Percentiles rank a stretch among this genome's conserved stretches.
Conservation (phyloP, 2,888 invertebrate species). For the Drosophila prostipennis region DNA sequence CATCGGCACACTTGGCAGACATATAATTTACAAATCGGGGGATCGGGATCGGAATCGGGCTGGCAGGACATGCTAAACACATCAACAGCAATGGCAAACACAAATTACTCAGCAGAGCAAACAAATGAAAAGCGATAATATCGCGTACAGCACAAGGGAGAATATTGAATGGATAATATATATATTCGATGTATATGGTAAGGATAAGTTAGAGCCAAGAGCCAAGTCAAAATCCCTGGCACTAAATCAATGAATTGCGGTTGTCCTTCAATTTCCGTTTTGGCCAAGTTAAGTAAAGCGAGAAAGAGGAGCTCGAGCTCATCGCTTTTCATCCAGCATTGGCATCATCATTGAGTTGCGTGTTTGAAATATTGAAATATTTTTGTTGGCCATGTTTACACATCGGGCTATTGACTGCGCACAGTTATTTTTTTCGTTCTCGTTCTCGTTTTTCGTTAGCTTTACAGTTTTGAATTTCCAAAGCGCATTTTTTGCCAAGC, state of each 20-base stretch:
- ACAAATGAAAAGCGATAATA: slow-evolving; percentile 74
- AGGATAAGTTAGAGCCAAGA: slow-evolving; percentile 18
- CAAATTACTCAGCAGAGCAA: slow-evolving; percentile 77
- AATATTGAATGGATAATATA: slow-evolving; percentile 1
- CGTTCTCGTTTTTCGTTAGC: neutral
- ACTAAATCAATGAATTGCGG: slow-evolving; percentile 74
- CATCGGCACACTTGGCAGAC: slow-evolving; percentile 52
- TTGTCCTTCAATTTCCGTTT: slow-evolving; percentile 70
- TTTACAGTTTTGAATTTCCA: slow-evolving; percentile 55
- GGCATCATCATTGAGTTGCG: slow-evolving; percentile 44
- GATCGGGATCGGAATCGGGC: slow-evolving; percentile 9
- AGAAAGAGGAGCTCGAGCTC: slow-evolving; percentile 11
- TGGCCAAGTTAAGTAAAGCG: slow-evolving; percentile 43
- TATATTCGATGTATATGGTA: neutral
- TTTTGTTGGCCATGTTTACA: slow-evolving; percentile 69
- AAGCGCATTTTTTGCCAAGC: slow-evolving; percentile 50
- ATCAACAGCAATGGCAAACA: slow-evolving; percentile 66
- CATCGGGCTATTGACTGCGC: slow-evolving; percentile 68
- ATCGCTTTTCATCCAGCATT: slow-evolving; percentile 50
- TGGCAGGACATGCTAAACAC: slow-evolving; percentile 55
- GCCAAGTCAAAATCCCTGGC: slow-evolving; percentile 59
- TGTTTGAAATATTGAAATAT: slow-evolving; percentile 72
- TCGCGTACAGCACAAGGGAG: slow-evolving; percentile 44
- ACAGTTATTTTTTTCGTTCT: slow-evolving; percentile 32
- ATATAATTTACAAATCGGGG: slow-evolving; percentile 62